These are phyloP conservation scores for Smittia aterrima DNA, from an alignment of 2,888 invertebrate genomes.

Conservation along the genomic window DNA sequence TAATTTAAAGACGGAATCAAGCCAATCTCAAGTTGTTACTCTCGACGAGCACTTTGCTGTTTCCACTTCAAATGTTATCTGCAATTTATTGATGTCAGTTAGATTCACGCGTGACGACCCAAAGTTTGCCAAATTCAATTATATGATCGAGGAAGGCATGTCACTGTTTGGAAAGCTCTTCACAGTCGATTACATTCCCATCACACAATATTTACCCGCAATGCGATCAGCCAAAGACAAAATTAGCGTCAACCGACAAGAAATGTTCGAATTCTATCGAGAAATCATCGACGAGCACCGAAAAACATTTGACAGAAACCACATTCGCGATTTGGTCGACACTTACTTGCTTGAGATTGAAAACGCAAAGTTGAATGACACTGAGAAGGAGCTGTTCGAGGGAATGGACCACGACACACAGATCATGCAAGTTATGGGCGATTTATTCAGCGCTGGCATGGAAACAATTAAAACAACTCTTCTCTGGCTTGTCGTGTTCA, in stretches of 20 bases:
- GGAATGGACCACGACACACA: slow-evolving; percentile 80
- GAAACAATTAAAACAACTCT: slow-evolving; percentile 89
- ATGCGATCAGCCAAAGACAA: slow-evolving; percentile 63
- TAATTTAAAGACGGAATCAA: slow-evolving; percentile 62
- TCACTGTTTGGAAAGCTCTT: slow-evolving; percentile 78
- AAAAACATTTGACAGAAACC: slow-evolving; percentile 68
- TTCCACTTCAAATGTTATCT: slow-evolving; percentile 86
- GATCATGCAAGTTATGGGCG: slow-evolving; percentile 60
- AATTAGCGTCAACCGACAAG: slow-evolving; percentile 69
- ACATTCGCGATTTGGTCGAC: slow-evolving; percentile 81
- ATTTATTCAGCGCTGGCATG: slow-evolving; percentile 89
- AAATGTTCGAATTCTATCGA: slow-evolving; percentile 83
- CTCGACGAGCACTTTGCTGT: slow-evolving; percentile 74
- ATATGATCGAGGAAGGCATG: slow-evolving; percentile 90
- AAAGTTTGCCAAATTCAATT: slow-evolving; percentile 75
- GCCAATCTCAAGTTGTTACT: slow-evolving; percentile 65
- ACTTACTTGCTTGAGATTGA: slow-evolving; percentile 82
- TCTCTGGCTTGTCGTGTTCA: slow-evolving; percentile 83
- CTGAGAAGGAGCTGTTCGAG: slow-evolving; percentile 71
- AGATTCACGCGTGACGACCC: slow-evolving; percentile 76
- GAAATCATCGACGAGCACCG: slow-evolving; percentile 80
- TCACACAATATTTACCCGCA: slow-evolving; percentile 66
- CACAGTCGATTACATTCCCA: slow-evolving; percentile 79
- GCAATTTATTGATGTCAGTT: slow-evolving; percentile 85
- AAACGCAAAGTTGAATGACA: slow-evolving; percentile 74